phyloP scores from a whole-genome alignment of 2,797 vertebrate species.

The Pyrocephalus nanus region DNA sequence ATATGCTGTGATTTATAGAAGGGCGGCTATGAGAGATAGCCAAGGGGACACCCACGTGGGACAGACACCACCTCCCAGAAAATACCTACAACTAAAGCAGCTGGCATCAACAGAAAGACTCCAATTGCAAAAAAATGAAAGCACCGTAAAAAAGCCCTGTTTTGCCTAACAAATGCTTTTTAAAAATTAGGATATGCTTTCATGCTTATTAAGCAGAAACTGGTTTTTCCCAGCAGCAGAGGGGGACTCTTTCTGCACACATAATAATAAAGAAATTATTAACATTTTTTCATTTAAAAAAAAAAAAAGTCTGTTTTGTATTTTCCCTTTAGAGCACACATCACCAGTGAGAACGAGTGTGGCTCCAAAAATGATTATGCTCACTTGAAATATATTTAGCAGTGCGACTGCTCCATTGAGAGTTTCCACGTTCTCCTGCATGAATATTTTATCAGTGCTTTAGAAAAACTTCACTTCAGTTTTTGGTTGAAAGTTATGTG shows the following conservation, averaged over 20 bases:
- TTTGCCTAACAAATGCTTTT: constrained; percentile 63
- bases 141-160: neutral
- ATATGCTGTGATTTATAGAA: constrained; percentile 60
- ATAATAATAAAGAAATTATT: neutral
- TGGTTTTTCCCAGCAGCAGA: constrained; percentile 24
- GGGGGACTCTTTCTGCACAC: neutral
- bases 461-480: neutral
- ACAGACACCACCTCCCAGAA: constrained; percentile 35
- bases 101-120: constrained; percentile 47
- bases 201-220: constrained; percentile 2
- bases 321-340: neutral
- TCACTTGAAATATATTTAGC: neutral
- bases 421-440: neutral
- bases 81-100: neutral
- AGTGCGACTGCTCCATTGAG: neutral
- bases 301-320: neutral
- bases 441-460: constrained; percentile 15
- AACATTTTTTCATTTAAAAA: neutral
- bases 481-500: constrained; percentile 29
- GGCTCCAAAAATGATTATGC: neutral
- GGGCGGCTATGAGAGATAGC: constrained; percentile 26
- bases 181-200: constrained; percentile 36
- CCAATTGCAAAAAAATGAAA: neutral
- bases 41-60: constrained; percentile 54
- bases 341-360: neutral